Percentiles rank a stretch among this genome's conserved stretches.
phyloP scores from a whole-genome alignment of 2,797 vertebrate genomes.

The Acomys russatus region DNA sequence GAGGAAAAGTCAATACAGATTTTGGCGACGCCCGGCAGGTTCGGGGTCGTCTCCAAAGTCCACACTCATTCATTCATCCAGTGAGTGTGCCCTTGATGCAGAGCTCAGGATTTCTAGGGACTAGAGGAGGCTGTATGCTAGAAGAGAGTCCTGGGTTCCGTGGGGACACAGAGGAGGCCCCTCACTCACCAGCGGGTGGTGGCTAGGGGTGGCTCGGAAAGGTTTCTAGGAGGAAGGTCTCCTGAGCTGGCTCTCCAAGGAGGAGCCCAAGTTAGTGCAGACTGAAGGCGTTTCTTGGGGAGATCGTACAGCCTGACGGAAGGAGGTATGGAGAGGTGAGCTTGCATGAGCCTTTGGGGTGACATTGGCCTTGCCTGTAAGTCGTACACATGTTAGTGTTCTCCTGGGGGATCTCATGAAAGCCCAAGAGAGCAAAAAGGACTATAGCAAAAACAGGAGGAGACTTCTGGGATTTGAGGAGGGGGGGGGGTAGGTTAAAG shows the following conservation, averaged over 20 bases:
- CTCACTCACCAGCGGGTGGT: background rate
- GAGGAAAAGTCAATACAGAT: background rate
- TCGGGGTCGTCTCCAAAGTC: background rate
- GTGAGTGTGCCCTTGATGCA: background rate
- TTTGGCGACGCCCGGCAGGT: background rate
- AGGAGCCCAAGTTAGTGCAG: background rate
- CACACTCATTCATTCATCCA: background rate
- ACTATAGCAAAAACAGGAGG: background rate
- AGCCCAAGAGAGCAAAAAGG: background rate
- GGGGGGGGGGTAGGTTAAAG: no score
- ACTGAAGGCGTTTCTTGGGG: background rate
- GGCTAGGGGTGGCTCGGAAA: background rate
- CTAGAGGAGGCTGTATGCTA: background rate
- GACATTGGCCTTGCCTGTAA: slow-evolving; percentile 31
- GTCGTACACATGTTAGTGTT: background rate
- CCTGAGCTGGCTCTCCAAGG: background rate
- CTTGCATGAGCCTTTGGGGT: slow-evolving; percentile 17
- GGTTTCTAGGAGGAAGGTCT: background rate
- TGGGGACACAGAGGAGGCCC: background rate
- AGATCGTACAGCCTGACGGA: background rate
- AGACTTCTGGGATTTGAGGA: background rate
- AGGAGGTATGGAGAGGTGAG: slow-evolving; percentile 26
- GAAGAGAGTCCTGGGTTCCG: background rate
- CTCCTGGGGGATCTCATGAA: background rate
- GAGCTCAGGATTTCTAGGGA: background rate